Conservation (phyloP, 2,888 invertebrate genomes). For the Morpho achilles region DNA sequence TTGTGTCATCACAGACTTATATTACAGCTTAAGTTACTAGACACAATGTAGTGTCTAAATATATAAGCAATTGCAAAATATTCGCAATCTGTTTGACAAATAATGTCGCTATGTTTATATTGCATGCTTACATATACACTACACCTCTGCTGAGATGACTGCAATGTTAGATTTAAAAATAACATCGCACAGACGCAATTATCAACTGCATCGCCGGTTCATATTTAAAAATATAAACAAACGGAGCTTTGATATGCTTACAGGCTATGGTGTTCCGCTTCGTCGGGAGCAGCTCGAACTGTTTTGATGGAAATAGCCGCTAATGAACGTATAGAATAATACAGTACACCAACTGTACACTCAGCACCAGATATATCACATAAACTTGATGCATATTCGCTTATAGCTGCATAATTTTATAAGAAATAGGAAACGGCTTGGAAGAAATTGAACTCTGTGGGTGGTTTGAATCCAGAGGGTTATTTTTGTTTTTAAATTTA, state of each 20-base stretch:
- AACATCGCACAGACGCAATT: background rate
- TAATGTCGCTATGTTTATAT: too few relatives aligned
- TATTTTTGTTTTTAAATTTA: too few relatives aligned
- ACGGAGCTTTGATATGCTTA: constrained; percentile 34
- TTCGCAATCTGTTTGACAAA: too few relatives aligned
- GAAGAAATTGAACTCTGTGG: too few relatives aligned
- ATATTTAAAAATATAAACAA: constrained; percentile 30
- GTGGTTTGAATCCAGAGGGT: too few relatives aligned
- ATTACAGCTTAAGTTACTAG: too few relatives aligned
- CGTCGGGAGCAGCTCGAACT: constrained; percentile 37
- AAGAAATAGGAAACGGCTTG: too few relatives aligned
- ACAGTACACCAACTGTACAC: constrained; percentile 1
- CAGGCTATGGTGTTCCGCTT: constrained; percentile 37
- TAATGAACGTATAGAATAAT: constrained; percentile 51
- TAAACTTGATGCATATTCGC: background rate
- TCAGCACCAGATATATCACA: background rate
- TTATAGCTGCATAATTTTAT: background rate
- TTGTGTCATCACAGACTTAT: too few relatives aligned
- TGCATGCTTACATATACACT: background rate
- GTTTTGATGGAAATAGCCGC: constrained; percentile 48
- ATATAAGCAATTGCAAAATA: too few relatives aligned
- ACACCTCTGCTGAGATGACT: background rate
- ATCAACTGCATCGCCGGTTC: constrained; percentile 14
- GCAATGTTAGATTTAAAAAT: background rate
- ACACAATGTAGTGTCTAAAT: too few relatives aligned